These are phyloP conservation scores for Corythaeola cristata DNA, from an alignment of 2,113 vertebrate genomes.

Conservation along the genomic window DNA sequence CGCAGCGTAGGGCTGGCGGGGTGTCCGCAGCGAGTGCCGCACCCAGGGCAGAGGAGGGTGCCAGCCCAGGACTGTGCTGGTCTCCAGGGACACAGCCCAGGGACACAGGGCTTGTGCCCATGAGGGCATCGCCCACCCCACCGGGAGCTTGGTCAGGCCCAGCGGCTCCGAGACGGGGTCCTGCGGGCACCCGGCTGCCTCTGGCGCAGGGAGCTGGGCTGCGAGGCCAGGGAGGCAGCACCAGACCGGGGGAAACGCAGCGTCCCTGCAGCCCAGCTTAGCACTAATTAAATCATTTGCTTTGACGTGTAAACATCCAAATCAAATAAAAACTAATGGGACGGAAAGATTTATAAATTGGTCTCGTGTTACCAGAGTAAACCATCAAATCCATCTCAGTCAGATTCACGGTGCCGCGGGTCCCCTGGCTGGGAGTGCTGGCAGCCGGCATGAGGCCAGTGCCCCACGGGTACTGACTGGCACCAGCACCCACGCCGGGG, in stretches of 20 bases:
- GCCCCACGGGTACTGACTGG: neutral
- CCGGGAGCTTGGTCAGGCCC: neutral
- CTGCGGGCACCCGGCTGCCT: neutral
- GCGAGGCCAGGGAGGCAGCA: neutral
- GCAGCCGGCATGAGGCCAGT: neutral
- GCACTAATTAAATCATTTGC: conserved; percentile 39
- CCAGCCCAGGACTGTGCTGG: neutral
- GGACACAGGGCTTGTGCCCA: neutral
- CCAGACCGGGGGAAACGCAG: neutral
- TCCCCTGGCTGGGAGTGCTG: neutral
- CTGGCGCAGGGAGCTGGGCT: neutral
- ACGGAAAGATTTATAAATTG: conserved; percentile 39
- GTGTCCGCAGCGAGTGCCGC: fast-evolving
- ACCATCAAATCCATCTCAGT: neutral
- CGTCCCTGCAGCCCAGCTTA: neutral
- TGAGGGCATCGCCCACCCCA: neutral
- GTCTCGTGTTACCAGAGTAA: neutral
- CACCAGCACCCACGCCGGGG: neutral
- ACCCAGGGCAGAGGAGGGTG: neutral
- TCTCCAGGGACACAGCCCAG: no score
- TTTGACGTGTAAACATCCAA: conserved; percentile 24
- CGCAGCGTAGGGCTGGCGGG: fast-evolving
- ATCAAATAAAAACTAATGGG: conserved; percentile 58
- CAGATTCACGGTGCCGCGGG: neutral
- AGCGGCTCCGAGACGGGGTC: neutral